phyloP scores from a whole-genome alignment of 2,888 invertebrate species.

The Acheta domesticus region DNA sequence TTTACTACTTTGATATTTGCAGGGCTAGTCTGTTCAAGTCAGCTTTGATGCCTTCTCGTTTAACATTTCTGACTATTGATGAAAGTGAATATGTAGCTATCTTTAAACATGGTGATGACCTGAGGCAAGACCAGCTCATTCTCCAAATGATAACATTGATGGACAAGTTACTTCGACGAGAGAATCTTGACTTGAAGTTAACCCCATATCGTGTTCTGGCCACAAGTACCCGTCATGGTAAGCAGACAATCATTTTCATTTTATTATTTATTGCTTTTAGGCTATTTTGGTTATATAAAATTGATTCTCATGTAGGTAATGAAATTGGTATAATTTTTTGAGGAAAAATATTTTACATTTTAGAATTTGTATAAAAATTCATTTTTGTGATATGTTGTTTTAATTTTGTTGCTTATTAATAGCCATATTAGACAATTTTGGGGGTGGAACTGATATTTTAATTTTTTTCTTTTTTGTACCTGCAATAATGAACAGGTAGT shows the following conservation, averaged over 20 bases:
- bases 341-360: too few relatives aligned
- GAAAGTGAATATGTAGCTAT: slow-evolving; percentile 88
- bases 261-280: neutral
- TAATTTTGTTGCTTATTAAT: too few relatives aligned
- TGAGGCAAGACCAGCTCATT: slow-evolving; percentile 95
- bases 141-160: slow-evolving; percentile 97
- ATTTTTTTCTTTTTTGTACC: too few relatives aligned
- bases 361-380: too few relatives aligned
- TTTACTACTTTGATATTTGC: slow-evolving; percentile 32
- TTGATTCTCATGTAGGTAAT: neutral
- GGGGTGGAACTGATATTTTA: too few relatives aligned
- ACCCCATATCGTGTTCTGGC: slow-evolving; percentile 95
- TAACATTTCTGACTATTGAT: slow-evolving; percentile 81
- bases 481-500: too few relatives aligned
- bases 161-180: slow-evolving; percentile 90
- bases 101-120: slow-evolving; percentile 96
- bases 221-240: slow-evolving; percentile 87
- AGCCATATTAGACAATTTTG: too few relatives aligned
- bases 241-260: slow-evolving; percentile 24
- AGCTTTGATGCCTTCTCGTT: slow-evolving; percentile 88
- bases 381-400: too few relatives aligned
- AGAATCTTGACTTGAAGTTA: slow-evolving; percentile 93
- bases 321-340: neutral
- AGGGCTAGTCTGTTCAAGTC: slow-evolving; percentile 91
- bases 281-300: neutral